These are phyloP conservation scores for Lethenteron camtschaticum DNA, from an alignment of 2,113 vertebrate genomes.

Conservation along the genomic window DNA sequence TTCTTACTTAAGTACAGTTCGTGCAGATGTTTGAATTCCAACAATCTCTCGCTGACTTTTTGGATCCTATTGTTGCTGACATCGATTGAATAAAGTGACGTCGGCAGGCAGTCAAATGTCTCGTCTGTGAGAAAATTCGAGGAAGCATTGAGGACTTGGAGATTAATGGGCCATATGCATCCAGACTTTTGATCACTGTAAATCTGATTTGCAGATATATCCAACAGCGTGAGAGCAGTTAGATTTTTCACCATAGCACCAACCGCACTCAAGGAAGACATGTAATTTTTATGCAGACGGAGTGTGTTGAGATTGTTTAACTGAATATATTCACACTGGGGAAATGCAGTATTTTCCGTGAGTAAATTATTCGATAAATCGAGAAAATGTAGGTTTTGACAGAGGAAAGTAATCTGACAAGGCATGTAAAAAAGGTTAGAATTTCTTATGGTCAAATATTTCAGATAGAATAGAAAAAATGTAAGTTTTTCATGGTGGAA, in stretches of 20 bases:
- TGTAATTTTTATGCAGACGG: conserved; percentile 26
- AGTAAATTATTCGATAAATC: conserved; percentile 37
- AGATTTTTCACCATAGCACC: conserved; percentile 19
- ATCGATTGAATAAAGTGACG: conserved; percentile 35
- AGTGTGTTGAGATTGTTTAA: conserved; percentile 23
- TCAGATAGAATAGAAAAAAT: conserved; percentile 11
- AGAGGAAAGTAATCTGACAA: conserved; percentile 16
- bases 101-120: conserved; percentile 31
- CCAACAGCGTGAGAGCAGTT: conserved; percentile 27
- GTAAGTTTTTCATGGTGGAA: conserved; percentile 9
- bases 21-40: conserved; percentile 25
- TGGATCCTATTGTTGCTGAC: conserved; percentile 30
- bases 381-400: conserved; percentile 24
- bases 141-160: conserved; percentile 46
- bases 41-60: conserved; percentile 24
- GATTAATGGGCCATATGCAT: conserved; percentile 36
- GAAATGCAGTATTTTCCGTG: conserved; percentile 17
- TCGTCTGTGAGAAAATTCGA: conserved; percentile 20
- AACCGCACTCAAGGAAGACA: conserved; percentile 18
- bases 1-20: conserved; percentile 36
- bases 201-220: conserved; percentile 42
- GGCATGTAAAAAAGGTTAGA: conserved; percentile 30
- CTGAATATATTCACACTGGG: conserved; percentile 11
- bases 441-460: conserved; percentile 21
- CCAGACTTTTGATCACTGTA: conserved; percentile 19